phyloP scores from a whole-genome alignment of 2,888 invertebrate species.

The Ganaspis brasiliensis region DNA sequence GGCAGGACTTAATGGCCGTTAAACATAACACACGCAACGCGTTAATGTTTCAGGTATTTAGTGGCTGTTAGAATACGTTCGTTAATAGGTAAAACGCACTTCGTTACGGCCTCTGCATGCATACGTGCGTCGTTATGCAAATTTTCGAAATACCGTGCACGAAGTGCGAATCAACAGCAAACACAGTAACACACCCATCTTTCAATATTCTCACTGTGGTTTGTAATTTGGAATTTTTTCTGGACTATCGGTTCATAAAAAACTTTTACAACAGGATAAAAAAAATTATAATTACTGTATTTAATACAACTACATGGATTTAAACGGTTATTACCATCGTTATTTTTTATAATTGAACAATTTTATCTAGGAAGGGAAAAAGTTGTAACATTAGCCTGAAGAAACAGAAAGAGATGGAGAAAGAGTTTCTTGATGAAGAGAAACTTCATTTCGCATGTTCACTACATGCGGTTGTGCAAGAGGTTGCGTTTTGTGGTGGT shows the following conservation, averaged over 20 bases:
- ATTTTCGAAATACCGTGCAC: constrained; percentile 48
- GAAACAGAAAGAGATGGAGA: background rate
- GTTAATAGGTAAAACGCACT: constrained; percentile 71
- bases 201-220: constrained; percentile 17
- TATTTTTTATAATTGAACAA: too few species aligned
- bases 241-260: too few species aligned
- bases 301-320: too few species aligned
- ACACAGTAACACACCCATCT: background rate
- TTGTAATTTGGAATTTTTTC: background rate
- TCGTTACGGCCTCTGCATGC: constrained; percentile 63
- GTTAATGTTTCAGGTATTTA: constrained; percentile 65
- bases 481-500: constrained; percentile 34
- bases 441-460: constrained; percentile 37
- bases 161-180: constrained; percentile 26
- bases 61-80: constrained; percentile 68
- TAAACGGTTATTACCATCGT: background rate
- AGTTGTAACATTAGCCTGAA: too few species aligned
- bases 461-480: constrained; percentile 21
- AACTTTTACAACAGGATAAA: too few species aligned
- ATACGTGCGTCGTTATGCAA: constrained; percentile 54
- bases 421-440: background rate
- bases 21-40: constrained; percentile 49
- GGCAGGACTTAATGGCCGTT: constrained; percentile 46
- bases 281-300: too few species aligned
- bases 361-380: too few species aligned